Base-by-base conservation (phyloP, 2,888 invertebrate genomes). In the Coenonympha arcania region DNA sequence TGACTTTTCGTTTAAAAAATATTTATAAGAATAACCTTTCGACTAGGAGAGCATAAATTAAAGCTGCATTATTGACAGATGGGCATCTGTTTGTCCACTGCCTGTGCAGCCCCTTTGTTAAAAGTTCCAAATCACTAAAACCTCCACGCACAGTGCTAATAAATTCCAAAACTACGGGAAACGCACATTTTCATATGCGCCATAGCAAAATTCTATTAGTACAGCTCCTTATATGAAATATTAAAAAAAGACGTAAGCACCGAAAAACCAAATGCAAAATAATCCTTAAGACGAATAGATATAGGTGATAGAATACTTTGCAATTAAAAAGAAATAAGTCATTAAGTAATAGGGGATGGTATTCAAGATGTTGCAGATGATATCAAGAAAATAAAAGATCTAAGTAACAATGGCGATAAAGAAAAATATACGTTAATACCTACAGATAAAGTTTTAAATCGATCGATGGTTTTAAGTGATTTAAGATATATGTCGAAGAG, bases 341-440 rank as follows among this genome's bases (percentile, higher is more conserved):
- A 79, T 83, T 80, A 78, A 76, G 76, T 66, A 66, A 69, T 76
- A 76, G 72, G 79, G 78, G 79, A 80, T 81, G 78, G 64, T 73
- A 70, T 77, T 76, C 83, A 85, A 86, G 83, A 86, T 84, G 85
- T 81, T 84, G 80, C 78, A 72, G 63, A 65, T 65, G 61, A 56
- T 39, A 31, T 36, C 28, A 1, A 1, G 39, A 50, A 39, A 22
- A 3, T 1, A 64, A 79, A 71, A 1, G 72, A 56, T 53, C 26
- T 68, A 76, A 68, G 18, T 57, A 3, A 16, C 0, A 3, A 43
- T n/a, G 1, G 1, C n/a, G 11, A 6, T 26, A 51, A 56, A 6
- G 26, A 0, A 69, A 70, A 64, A 48, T 4, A 20, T 47, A 20
- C 61, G 57, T 8, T 71, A 65, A 15, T 0, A 0, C 0, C 13